Evolutionary conservation across 2,888 invertebrate genomes (phyloP).

Genomic region (Cyrtodaria siliqua): DNA sequence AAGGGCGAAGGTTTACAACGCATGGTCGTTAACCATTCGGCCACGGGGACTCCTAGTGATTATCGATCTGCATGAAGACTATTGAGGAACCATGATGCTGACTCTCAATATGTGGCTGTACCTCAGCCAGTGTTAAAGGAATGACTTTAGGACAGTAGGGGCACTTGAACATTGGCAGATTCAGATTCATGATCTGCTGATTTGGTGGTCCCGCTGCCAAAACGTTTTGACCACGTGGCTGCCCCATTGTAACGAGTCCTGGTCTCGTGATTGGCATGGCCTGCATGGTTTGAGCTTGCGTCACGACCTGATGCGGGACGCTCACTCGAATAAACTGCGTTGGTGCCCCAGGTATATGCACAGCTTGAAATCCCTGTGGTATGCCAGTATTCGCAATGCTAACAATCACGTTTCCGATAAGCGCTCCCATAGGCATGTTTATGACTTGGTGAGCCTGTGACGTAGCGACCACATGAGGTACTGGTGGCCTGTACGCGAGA

Average conservation of each 20-base stretch:
- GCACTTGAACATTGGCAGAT: slow-evolving; percentile 61
- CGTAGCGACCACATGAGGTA: slow-evolving; percentile 44
- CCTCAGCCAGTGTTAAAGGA: slow-evolving; percentile 66
- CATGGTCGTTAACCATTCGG: no score
- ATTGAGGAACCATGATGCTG: slow-evolving; percentile 72
- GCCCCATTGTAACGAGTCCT: background rate
- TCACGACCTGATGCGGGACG: slow-evolving; percentile 12
- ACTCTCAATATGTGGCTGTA: slow-evolving; percentile 76
- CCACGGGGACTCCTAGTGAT: no score
- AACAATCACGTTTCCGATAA: slow-evolving; percentile 37
- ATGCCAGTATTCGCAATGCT: slow-evolving; percentile 23
- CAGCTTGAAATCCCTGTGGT: slow-evolving; percentile 11
- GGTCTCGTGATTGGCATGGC: background rate
- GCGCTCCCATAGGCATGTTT: slow-evolving; percentile 38
- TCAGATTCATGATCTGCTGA: slow-evolving; percentile 24
- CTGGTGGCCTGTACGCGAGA: slow-evolving; percentile 51
- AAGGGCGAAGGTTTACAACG: no score
- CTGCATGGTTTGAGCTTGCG: slow-evolving; percentile 11
- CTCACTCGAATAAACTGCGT: slow-evolving; percentile 56
- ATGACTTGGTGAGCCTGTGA: slow-evolving; percentile 52
- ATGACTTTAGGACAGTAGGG: slow-evolving; percentile 68
- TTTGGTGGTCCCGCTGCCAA: slow-evolving; percentile 1
- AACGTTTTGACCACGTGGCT: background rate
- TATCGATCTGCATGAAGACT: slow-evolving; percentile 47
- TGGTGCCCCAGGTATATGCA: slow-evolving; percentile 18